A percentile compares a stretch with the other conserved stretches of the same genome.
Evolutionary conservation across 2,113 vertebrate species (phyloP).

Genomic region (Cyprinus carpio): DNA sequence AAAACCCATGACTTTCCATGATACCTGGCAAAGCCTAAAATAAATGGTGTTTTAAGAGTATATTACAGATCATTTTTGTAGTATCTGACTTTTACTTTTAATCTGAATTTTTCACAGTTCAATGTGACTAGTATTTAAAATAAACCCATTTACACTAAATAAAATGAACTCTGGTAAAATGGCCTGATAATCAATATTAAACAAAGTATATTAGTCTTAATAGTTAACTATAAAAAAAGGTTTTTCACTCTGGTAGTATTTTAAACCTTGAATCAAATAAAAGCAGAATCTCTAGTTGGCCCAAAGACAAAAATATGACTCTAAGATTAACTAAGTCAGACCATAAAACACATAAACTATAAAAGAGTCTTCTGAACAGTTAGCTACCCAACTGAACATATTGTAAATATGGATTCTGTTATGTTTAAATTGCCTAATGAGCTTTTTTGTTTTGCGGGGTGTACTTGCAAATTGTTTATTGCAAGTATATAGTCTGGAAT

Average conservation of each 20-base stretch:
- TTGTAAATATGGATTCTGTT: conserved; percentile 26
- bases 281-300: background rate
- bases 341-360: background rate
- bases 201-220: conserved; percentile 27
- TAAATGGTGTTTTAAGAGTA: background rate
- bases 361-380: background rate
- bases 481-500: background rate
- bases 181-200: too few species aligned
- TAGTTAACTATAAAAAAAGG: background rate
- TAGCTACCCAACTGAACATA: background rate
- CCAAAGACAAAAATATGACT: background rate
- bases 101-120: background rate
- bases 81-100: background rate
- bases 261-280: background rate
- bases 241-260: too few species aligned
- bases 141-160: conserved; percentile 11
- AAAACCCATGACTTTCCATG: background rate
- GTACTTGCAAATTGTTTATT: conserved; percentile 2
- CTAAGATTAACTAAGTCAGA: background rate
- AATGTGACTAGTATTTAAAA: background rate
- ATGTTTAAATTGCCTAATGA: background rate
- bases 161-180: background rate
- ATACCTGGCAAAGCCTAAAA: background rate
- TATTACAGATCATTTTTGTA: background rate
- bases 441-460: background rate